Percentiles rank a stretch among this genome's conserved stretches.
phyloP scores from a whole-genome alignment of 1,140 invertebrate genomes.

The Chrysomallon squamiferum region DNA sequence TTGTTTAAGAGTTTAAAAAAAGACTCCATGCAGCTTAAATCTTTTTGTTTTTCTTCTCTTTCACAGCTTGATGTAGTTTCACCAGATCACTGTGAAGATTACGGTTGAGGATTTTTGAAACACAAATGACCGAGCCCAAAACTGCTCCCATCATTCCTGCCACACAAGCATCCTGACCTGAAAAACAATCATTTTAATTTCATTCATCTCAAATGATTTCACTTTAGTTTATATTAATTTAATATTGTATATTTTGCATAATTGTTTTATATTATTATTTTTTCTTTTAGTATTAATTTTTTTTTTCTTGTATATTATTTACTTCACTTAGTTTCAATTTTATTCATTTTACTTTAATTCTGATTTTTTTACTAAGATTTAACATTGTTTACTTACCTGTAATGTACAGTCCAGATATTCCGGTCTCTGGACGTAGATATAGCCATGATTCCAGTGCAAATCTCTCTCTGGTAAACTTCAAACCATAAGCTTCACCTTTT shows the following conservation, averaged over 20 bases:
- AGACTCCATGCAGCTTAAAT: not conserved
- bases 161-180: conserved; percentile 61
- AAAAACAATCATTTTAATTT: conserved; percentile 5
- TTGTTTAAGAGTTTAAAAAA: no score
- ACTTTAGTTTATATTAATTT: not conserved
- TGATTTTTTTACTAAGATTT: no score
- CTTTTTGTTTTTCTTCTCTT: conserved; percentile 12
- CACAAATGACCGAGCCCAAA: conserved; percentile 57
- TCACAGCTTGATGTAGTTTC: conserved; percentile 37
- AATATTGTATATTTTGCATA: not conserved
- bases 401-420: conserved; percentile 58
- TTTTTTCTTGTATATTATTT: no score
- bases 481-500: conserved; percentile 63
- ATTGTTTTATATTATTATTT: no score
- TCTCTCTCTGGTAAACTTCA: conserved; percentile 54
- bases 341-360: no score
- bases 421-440: conserved; percentile 58
- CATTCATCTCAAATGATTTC: not conserved
- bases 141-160: conserved; percentile 62
- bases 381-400: no score
- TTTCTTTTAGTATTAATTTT: no score
- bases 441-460: conserved; percentile 49
- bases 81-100: conserved; percentile 58
- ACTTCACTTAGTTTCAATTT: no score
- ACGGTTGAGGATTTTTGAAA: conserved; percentile 55